Base-by-base conservation (phyloP, 2,113 vertebrate genomes). In the Syrmaticus mikado region DNA sequence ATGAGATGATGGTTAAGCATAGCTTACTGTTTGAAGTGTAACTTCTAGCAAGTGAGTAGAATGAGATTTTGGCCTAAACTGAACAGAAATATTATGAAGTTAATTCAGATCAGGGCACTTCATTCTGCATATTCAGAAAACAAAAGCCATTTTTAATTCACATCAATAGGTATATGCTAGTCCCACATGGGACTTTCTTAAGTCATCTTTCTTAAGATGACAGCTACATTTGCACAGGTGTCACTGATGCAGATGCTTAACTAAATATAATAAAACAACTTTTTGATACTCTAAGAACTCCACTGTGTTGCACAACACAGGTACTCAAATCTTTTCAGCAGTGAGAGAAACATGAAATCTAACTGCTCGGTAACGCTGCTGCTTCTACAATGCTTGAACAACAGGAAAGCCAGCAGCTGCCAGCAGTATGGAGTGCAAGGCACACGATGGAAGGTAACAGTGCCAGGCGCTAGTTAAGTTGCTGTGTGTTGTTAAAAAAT, bases 191-290 rank as follows among this genome's bases (percentile, higher is more conserved):
- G 88, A 32, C 36, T 57, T 75, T 50, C 48, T 22, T 50, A 50
- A 50, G 21, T 50, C 22, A 22, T 50, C 48, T 50, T 24, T 84
- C 66, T 62, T 90, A 36, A 89, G 46, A 48, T 75, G 74, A 72
- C 8, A 2, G 16, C 40, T 92, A 4, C 21, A 14, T 87, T 93
- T 89, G 20, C 62, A 77, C 84, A 83, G 52, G 43, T 74, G 66
- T 67, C 53, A 65, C 22, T 86, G 74, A 65, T 53, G 50, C n/a
- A 13, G 71, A 53, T 61, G n/a, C 36, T 92, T 94, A 78, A 93
- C 92, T 89, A 82, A 85, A 73, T 82, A 11, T 62, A 76, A 80
- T 76, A 72, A 92, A 89, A 58, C 6, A 8, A 46, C 70, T 86
- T 76, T 55, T 11, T 75, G 48, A 14, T 48, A 8, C 16, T 85